Percentiles rank a stretch among this genome's conserved stretches.
Conservation (phyloP, 2,113 vertebrate species). For the Odobenus rosmarus region DNA sequence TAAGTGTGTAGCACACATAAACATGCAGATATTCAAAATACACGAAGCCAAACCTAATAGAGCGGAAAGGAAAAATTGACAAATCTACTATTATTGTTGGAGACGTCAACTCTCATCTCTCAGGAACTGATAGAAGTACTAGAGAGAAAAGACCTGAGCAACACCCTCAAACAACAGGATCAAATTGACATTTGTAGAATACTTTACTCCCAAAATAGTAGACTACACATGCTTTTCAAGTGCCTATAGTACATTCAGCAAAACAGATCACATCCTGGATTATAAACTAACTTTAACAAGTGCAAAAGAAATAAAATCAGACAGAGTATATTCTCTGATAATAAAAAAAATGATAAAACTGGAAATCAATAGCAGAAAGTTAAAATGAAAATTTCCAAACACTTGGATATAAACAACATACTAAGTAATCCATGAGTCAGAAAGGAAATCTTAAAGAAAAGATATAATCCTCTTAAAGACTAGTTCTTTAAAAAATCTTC, state of each 20-base stretch:
- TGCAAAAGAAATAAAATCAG: not conserved
- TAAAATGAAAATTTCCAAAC: not conserved
- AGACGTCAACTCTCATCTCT: not conserved
- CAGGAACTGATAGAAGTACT: not conserved
- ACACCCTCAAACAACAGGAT: not conserved
- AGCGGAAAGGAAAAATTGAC: not conserved
- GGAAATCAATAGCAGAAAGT: not conserved
- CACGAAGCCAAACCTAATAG: not conserved
- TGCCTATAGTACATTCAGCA: not conserved
- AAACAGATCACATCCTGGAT: not conserved
- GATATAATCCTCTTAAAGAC: not conserved
- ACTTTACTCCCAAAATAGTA: not conserved
- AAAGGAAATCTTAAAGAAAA: not conserved
- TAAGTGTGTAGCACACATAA: not conserved
- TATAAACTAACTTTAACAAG: not conserved
- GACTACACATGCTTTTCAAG: not conserved
- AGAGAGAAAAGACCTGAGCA: not conserved
- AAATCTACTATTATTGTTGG: not conserved
- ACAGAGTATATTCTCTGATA: not conserved
- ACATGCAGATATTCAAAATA: not conserved
- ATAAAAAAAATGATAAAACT: not conserved
- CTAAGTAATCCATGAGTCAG: not conserved
- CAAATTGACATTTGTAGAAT: not conserved
- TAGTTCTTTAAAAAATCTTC: not conserved
- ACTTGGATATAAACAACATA: not conserved